Base-by-base conservation (phyloP, 2,113 vertebrate genomes). In the Ochotona princeps region DNA sequence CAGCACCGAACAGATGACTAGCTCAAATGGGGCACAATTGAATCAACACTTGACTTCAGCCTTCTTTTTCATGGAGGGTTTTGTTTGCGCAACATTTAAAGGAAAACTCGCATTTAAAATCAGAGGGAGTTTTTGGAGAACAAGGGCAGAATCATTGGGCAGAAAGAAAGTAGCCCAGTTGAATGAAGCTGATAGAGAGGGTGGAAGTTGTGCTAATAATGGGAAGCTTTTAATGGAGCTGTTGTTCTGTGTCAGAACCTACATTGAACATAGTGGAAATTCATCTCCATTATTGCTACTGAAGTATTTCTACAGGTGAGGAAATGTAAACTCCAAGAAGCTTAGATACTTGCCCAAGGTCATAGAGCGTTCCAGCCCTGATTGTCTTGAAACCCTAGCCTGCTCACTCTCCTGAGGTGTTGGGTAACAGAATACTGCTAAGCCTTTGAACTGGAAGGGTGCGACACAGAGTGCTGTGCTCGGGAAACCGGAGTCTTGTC, bases 151-250 rank as follows among this genome's bases (percentile, higher is more conserved):
- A 12, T 73, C 44, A 9, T 30, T 86, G n/a, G 54, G 47, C 51
- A 80, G 32, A 69, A 88, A 72, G 35, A 69, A 74, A n/a, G 60
- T 88, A 93, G 38, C 30, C 65, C 72, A 44, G 28, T 47, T 89
- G 74, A 18, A n/a, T 15, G 69, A 94, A 75, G 7, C 38, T 79
- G 32, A 32, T 80, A 67, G 10, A 79, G 35, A 70, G 21, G 11
- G 23, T 66, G 83, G 61, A 83, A 89, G 61, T 60, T 94, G 3
- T 32, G 10, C 32, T 84, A 57, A 28, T 30, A 75, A 69, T 63
- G 23, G 35, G 35, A 67, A 1, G 32, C 47, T 80, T 83, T n/a
- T 61, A 54, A 14, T 44, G 65, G 67, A 30, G 47, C 54, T 28
- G 38, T 76, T 21, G 35, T 15, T 78, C 7, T 7, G 5, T 76